phyloP scores from a whole-genome alignment of 35 echinoderm and acorn worm genomes.

The Apostichopus japonicus region DNA sequence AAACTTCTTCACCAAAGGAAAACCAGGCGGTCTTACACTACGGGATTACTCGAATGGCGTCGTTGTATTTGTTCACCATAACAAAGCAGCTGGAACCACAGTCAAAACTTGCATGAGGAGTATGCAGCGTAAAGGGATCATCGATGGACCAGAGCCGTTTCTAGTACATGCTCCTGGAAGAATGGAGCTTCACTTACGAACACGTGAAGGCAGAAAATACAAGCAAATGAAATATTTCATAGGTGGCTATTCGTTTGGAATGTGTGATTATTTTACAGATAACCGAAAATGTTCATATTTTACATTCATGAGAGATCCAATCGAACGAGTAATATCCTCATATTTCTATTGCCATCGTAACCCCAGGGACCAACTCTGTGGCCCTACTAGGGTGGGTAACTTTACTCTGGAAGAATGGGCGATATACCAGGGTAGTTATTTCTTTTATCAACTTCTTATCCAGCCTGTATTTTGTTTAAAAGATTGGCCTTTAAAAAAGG shows the following conservation, averaged over 20 bases:
- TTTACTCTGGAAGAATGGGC: conserved; percentile 59
- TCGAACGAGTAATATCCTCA: conserved; percentile 40
- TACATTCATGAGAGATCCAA: conserved; percentile 52
- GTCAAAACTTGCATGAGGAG: conserved; percentile 16
- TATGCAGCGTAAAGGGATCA: neutral
- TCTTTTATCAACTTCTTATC: conserved; percentile 49
- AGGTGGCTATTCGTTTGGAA: conserved; percentile 20
- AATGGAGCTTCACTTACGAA: neutral
- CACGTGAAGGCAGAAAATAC: neutral
- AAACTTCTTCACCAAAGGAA: neutral
- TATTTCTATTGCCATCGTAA: conserved; percentile 41
- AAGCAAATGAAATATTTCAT: neutral
- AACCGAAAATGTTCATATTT: conserved; percentile 50
- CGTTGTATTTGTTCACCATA: conserved; percentile 23
- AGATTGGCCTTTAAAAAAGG: too few relatives aligned
- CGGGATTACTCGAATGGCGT: neutral
- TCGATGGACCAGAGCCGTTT: neutral
- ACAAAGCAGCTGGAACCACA: conserved; percentile 38
- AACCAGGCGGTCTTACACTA: neutral
- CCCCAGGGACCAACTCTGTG: conserved; percentile 37
- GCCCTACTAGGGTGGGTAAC: neutral
- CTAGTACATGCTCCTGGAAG: neutral
- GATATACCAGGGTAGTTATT: conserved; percentile 57
- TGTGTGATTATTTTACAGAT: conserved; percentile 10
- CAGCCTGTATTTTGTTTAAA: neutral